Conservation (phyloP, 2,113 vertebrate species). For the Megaptera novaeangliae region DNA sequence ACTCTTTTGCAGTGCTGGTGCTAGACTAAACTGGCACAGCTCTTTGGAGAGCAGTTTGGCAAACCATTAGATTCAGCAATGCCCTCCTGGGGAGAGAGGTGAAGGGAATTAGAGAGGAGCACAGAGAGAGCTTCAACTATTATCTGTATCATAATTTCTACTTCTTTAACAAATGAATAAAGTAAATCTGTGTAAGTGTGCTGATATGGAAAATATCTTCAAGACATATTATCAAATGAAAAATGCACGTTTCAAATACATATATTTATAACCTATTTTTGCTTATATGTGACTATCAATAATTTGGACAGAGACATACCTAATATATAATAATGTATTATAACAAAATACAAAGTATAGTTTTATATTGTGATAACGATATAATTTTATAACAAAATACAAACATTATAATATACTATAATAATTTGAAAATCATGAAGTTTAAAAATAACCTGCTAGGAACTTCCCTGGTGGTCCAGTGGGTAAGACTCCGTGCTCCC, state of each 20-base stretch:
- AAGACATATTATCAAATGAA: neutral
- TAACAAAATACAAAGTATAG: neutral
- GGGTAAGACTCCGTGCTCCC: no score
- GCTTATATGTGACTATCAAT: neutral
- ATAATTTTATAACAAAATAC: neutral
- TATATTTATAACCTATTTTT: neutral
- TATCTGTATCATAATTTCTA: neutral
- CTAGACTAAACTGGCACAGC: neutral
- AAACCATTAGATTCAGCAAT: neutral
- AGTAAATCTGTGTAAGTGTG: neutral
- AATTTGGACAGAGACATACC: neutral
- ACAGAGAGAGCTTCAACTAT: neutral
- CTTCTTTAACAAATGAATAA: neutral
- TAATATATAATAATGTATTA: neutral
- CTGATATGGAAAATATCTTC: neutral
- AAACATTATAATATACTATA: neutral
- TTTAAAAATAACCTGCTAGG: constrained; percentile 9
- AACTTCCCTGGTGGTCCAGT: no score
- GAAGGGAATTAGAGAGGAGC: neutral
- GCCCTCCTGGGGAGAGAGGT: neutral
- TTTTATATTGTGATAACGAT: neutral
- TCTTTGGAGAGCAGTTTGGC: neutral
- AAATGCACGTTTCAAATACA: neutral
- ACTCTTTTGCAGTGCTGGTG: neutral
- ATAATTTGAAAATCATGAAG: neutral